A percentile compares a stretch with the other conserved stretches of the same genome.
Conservation (phyloP, 2,888 invertebrate genomes). For the Cloeon dipterum region DNA sequence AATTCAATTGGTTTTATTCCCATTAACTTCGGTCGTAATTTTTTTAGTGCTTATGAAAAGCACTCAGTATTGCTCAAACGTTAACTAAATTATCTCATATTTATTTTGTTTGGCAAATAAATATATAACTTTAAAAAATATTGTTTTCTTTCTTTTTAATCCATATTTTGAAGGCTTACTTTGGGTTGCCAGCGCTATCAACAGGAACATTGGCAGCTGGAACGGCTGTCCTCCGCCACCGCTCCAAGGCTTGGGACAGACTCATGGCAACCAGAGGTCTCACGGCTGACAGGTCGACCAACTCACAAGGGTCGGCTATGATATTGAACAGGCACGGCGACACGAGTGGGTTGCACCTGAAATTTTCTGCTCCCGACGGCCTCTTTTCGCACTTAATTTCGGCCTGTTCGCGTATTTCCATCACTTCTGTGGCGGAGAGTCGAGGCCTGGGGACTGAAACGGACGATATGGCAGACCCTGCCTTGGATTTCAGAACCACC, state of each 20-base stretch:
- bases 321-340: conserved; percentile 19
- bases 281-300: conserved; percentile 20
- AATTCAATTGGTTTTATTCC: too few relatives aligned
- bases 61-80: too few relatives aligned
- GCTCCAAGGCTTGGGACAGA: conserved; percentile 21
- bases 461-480: conserved; percentile 20
- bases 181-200: conserved; percentile 25
- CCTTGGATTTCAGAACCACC: conserved; percentile 20
- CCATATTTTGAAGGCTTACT: too few relatives aligned
- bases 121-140: too few relatives aligned
- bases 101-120: too few relatives aligned
- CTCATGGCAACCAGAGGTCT: conserved; percentile 18
- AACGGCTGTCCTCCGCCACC: conserved; percentile 19
- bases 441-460: conserved; percentile 3
- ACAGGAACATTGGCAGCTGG: conserved; percentile 21
- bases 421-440: conserved; percentile 1
- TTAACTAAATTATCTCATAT: too few relatives aligned
- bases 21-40: too few relatives aligned
- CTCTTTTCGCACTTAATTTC: conserved; percentile 3
- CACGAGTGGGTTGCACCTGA: conserved; percentile 13
- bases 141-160: too few relatives aligned
- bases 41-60: too few relatives aligned
- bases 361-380: neutral
- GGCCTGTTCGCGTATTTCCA: conserved; percentile 3
- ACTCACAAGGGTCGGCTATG: conserved; percentile 19